Base-by-base conservation (phyloP, 2,113 vertebrate species). In the Carassius gibelio region DNA sequence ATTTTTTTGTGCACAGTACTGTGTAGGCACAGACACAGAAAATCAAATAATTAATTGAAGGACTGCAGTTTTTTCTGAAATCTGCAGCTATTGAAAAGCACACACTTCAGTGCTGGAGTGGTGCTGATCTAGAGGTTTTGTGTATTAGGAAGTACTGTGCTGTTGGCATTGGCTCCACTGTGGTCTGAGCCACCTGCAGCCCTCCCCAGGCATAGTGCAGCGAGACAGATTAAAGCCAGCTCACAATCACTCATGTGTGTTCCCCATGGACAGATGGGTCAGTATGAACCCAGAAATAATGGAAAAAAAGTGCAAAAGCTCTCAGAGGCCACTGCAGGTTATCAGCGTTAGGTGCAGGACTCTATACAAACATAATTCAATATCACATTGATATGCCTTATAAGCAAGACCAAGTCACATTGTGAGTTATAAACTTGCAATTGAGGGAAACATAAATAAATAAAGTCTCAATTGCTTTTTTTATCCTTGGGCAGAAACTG, bases 161-260 rank as follows among this genome's bases (percentile, higher is more conserved):
- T 45, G 77, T 62, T 79, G 77, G 57, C 57, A 72, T 64, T 7
- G 38, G 42, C 36, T 77, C 50, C 3, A n/a, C 42, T 52, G 57
- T 76, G 45, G 34, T 77, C 72, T 75, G 26, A 55, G 74, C 83
- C 83, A 84, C 74, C 83, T 84, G 83, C 61, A 84, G 26, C 45
- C 19, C 61, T 84, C 74, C 61, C 45, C 61, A 52, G 52, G 61
- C 78, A 66, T 61, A 84, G 52, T n/a, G 26, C 34, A 1, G 52
- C 5, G 1, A 83, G 55, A 84, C 75, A 79, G 84, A 85, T 85
- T 85, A 85, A 85, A 85, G 84, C 48, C 75, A 84, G 62, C 30
- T 79, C 75, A 85, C 64, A 55, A 42, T 55, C 84, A 84, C 48
- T 79, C 83, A 42, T 79, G 75, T 78, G 50, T 57, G 21, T 57